These are phyloP conservation scores for Sebastes dallii DNA, from an alignment of 2,797 vertebrate genomes.

Conservation along the genomic window DNA sequence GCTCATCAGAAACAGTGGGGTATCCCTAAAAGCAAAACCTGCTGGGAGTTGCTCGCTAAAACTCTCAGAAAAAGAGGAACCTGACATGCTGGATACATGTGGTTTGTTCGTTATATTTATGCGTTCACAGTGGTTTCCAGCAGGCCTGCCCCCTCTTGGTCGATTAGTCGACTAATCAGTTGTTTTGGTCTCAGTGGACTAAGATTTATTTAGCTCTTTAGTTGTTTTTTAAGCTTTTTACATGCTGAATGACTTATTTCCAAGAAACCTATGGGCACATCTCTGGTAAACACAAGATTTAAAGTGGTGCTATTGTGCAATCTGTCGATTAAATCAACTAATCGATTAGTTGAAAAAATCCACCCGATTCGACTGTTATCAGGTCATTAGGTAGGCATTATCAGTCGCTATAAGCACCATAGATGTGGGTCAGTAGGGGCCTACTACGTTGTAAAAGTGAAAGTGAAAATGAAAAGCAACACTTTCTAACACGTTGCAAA, in stretches of 20 bases:
- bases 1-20: not conserved
- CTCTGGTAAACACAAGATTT: not conserved
- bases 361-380: not conserved
- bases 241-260: not conserved
- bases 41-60: constrained; percentile 2
- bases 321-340: too few species aligned
- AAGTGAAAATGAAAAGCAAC: not conserved
- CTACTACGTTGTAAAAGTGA: not conserved
- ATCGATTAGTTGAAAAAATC: not conserved
- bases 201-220: not conserved
- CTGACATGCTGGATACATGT: not conserved
- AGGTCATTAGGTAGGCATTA: not conserved
- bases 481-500: not conserved
- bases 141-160: not conserved
- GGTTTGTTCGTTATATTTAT: not conserved
- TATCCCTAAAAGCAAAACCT: not conserved
- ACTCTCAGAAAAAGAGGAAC: not conserved
- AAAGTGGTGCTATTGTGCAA: too few species aligned
- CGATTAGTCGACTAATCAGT: not conserved
- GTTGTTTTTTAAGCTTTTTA: not conserved
- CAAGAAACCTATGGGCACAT: not conserved
- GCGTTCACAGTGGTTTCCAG: not conserved
- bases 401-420: not conserved
- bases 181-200: not conserved
- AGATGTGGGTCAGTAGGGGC: not conserved